These are phyloP conservation scores for Ochlodes sylvanus DNA, from an alignment of 2,888 invertebrate species.

Conservation along the genomic window DNA sequence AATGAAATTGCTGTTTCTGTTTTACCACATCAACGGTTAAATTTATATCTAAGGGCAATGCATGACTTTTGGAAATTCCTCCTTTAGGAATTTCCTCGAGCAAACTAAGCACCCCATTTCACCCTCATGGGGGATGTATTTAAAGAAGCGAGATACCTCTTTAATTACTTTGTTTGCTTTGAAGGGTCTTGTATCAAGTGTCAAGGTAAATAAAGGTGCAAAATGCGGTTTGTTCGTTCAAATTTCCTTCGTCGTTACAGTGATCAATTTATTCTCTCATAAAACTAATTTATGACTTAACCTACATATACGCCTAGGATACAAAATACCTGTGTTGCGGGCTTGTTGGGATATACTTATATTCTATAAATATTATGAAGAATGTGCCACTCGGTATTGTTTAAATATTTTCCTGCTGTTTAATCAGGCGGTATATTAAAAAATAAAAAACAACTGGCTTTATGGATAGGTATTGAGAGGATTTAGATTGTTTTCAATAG, in stretches of 20 bases:
- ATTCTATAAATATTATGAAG: no score
- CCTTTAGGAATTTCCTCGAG: background rate
- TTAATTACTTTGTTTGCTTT: constrained; percentile 7
- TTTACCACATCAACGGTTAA: background rate
- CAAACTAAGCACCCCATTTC: constrained; percentile 6
- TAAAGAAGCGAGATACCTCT: constrained; percentile 5
- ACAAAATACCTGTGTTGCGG: no score
- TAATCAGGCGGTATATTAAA: no score
- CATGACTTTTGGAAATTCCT: constrained; percentile 1
- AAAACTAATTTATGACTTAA: background rate
- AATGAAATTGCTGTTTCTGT: background rate
- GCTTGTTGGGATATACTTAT: no score
- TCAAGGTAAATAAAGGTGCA: constrained; percentile 2
- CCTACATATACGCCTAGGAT: background rate
- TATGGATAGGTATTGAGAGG: no score
- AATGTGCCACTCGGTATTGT: no score
- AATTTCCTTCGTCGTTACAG: background rate
- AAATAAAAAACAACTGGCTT: no score
- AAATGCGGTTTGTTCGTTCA: constrained; percentile 4
- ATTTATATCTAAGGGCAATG: background rate
- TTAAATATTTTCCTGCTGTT: no score
- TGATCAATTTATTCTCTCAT: no score
- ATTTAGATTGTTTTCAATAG: no score
- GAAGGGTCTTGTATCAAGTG: constrained; percentile 2
- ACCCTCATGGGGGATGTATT: constrained; percentile 5